Conservation (phyloP, 2,888 invertebrate species). For the Leucania comma region DNA sequence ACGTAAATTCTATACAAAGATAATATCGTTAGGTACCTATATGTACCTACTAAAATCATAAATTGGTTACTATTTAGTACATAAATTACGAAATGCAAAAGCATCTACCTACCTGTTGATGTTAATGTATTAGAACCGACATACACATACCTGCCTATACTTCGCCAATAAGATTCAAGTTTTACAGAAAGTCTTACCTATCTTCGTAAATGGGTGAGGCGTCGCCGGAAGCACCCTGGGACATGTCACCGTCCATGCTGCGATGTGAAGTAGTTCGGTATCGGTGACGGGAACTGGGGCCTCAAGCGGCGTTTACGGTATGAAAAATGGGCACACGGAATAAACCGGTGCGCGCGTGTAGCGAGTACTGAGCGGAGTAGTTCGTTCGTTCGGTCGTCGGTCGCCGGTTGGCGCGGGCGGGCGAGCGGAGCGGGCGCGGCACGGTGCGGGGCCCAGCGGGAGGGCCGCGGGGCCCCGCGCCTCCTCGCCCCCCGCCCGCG, state of each 20-base stretch:
- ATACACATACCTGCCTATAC: constrained; percentile 20
- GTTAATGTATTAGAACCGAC: constrained; percentile 16
- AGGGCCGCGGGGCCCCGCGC: constrained; percentile 81
- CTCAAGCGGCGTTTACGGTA: constrained; percentile 68
- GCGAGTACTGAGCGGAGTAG: constrained; percentile 71
- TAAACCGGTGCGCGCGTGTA: constrained; percentile 77
- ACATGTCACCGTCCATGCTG: constrained; percentile 83
- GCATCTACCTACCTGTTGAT: constrained; percentile 50
- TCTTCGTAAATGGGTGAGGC: constrained; percentile 84
- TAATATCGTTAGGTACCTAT: neutral
- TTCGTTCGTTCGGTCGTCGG: constrained; percentile 65
- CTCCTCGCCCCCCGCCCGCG: constrained; percentile 66
- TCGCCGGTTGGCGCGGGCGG: constrained; percentile 58
- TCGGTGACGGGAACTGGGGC: constrained; percentile 64
- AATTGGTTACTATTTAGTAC: neutral
- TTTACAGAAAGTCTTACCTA: constrained; percentile 74
- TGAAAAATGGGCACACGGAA: constrained; percentile 74
- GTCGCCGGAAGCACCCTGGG: constrained; percentile 83
- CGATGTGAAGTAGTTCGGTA: constrained; percentile 51
- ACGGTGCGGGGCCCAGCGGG: constrained; percentile 50
- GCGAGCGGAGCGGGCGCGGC: constrained; percentile 57
- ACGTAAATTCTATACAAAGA: constrained; percentile 1
- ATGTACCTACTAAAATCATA: neutral
- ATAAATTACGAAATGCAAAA: neutral
- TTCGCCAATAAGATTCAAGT: constrained; percentile 38